These are phyloP conservation scores for Hypomesus transpacificus DNA, from an alignment of 2,113 vertebrate species.

Conservation along the genomic window DNA sequence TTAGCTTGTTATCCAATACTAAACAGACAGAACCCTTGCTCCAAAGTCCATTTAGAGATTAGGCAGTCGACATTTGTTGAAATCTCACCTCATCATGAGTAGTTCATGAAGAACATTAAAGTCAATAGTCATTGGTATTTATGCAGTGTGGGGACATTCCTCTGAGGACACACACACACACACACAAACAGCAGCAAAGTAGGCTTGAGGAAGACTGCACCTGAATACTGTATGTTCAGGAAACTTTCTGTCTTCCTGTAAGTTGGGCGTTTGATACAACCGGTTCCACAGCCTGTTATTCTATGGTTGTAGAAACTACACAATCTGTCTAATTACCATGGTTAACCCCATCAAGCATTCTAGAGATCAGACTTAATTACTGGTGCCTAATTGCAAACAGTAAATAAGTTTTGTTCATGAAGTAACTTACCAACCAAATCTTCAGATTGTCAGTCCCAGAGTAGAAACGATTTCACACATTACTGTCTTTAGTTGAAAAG, in stretches of 20 bases:
- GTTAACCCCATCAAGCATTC: constrained; percentile 25
- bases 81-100: too few species aligned
- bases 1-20: too few species aligned
- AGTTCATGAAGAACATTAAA: not conserved
- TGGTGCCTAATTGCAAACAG: too few species aligned
- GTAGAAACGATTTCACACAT: too few species aligned
- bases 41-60: too few species aligned
- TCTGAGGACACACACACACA: constrained; percentile 24
- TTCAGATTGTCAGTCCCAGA: not conserved
- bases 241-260: constrained; percentile 52
- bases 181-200: constrained; percentile 23
- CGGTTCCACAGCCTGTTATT: constrained; percentile 44
- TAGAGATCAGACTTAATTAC: too few species aligned
- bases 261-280: constrained; percentile 51
- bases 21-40: too few species aligned
- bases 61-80: too few species aligned
- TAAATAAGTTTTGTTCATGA: not conserved
- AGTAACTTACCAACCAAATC: not conserved
- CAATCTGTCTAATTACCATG: constrained; percentile 8
- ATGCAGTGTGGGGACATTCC: constrained; percentile 26
- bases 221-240: constrained; percentile 49
- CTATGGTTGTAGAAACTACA: too few species aligned
- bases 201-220: constrained; percentile 59
- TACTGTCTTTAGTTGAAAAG: too few species aligned
- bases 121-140: constrained; percentile 29